Base-by-base conservation (phyloP, 2,888 invertebrate genomes). In the Platycheirus rosarum region DNA sequence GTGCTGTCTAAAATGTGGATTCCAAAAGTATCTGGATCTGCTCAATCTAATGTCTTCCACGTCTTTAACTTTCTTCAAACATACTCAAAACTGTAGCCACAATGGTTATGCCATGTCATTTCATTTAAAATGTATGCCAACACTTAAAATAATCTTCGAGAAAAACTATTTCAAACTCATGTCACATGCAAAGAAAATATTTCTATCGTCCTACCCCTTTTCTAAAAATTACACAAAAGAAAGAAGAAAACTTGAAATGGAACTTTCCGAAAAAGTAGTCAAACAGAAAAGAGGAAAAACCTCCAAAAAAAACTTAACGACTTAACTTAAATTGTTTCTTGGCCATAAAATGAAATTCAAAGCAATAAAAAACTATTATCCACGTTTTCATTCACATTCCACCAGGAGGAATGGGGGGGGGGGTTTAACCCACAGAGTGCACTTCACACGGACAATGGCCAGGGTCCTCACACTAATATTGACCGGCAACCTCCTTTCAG, bases 271-370 rank as follows among this genome's bases (percentile, higher is more conserved):
- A 49, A 18, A 51, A 60, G 16, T 32, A 70, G 14, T 42, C 60
- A 60, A 62, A 60, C 26, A 20, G 13, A 53, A 55, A 68, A 46
- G 46, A 68, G 35, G 44, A 60, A 70, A 49, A 18, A 23, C 55
- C 40, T 18, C 0, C 6, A 29, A 51, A 23, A 60, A 57, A 9
- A 51, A 71, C 71, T 57, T 65, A 70, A 71, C 65, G 78, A 68
- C 68, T 35, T 40, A 73, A 68, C 68, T 68, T 53, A 44, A 63
- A 62, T 62, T 68, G 78, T 79, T 57, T 68, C 44, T 29, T 35
- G 60, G 37, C 32, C 53, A 79, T 79, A 62, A 79, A 79, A 79
- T 48, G 48, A 49, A 74, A 74, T 68, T 68, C 68, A 73, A 55
- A 68, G 73, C 42, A 62, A 63, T 74, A 66, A 68, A 63, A 79